Percentiles rank a stretch among this genome's conserved stretches.
Conservation (phyloP, 2,797 vertebrate genomes). For the Xenentodon cancila region DNA sequence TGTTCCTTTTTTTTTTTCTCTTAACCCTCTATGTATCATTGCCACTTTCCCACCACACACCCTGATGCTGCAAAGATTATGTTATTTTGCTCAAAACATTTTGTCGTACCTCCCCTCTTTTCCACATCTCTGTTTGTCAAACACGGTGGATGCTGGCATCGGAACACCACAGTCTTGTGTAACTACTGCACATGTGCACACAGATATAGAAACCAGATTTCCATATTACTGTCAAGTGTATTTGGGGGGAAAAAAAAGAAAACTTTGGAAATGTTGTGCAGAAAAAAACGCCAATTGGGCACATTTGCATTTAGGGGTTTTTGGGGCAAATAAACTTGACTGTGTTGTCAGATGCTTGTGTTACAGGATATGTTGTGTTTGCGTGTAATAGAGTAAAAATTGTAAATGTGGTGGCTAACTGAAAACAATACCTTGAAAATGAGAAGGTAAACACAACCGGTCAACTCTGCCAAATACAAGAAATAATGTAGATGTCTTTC, state of each 20-base stretch:
- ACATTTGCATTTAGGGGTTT: background rate
- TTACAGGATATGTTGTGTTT: too few relatives aligned
- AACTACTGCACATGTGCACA: background rate
- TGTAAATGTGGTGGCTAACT: background rate
- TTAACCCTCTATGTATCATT: background rate
- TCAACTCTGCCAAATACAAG: too few relatives aligned
- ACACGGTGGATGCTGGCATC: constrained; percentile 1
- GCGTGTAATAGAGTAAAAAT: background rate
- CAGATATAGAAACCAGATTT: background rate
- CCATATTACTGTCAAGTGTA: background rate
- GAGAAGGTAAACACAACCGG: too few relatives aligned
- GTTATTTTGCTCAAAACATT: constrained; percentile 12
- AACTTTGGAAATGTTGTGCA: background rate
- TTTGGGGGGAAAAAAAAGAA: too few relatives aligned
- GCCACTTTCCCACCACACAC: constrained; percentile 10
- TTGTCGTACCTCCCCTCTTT: background rate
- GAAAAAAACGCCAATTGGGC: background rate
- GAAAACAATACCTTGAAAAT: too few relatives aligned
- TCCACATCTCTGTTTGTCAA: constrained; percentile 1
- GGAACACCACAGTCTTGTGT: too few relatives aligned
- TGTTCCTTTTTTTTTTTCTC: background rate
- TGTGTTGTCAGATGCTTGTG: background rate
- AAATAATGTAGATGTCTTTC: too few relatives aligned
- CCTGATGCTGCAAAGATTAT: constrained; percentile 22
- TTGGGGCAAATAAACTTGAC: background rate